These are phyloP conservation scores for Lomographa bimaculata DNA, from an alignment of 2,888 invertebrate genomes.

Conservation along the genomic window DNA sequence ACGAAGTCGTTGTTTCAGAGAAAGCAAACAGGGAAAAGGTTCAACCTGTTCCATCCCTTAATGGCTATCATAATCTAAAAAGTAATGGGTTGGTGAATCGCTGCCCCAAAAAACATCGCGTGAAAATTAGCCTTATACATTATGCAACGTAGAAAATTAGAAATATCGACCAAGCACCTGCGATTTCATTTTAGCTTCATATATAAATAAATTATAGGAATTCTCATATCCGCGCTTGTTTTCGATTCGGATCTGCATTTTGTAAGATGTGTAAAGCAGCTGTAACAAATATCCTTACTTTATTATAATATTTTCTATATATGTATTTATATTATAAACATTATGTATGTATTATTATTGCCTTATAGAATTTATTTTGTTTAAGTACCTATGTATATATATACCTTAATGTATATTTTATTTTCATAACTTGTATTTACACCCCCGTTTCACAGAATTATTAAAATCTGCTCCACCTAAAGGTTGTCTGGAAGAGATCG, in stretches of 20 bases:
- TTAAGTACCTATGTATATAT: too few relatives aligned
- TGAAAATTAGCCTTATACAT: slow-evolving; percentile 33
- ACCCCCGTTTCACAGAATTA: too few relatives aligned
- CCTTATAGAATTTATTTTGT: too few relatives aligned
- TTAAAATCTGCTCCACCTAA: too few relatives aligned
- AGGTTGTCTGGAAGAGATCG: too few relatives aligned
- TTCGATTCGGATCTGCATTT: not conserved
- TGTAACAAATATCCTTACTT: too few relatives aligned
- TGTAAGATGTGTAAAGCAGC: too few relatives aligned
- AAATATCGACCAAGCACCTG: slow-evolving; percentile 28
- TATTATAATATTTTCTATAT: too few relatives aligned
- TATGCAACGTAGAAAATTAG: slow-evolving; percentile 38
- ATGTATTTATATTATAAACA: too few relatives aligned
- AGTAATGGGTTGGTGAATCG: slow-evolving; percentile 19
- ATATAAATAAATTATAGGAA: slow-evolving; percentile 7
- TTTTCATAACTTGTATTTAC: too few relatives aligned
- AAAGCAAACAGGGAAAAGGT: slow-evolving; percentile 15
- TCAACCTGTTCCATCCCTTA: slow-evolving; percentile 10
- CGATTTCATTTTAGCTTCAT: slow-evolving; percentile 23
- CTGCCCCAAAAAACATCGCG: slow-evolving; percentile 26
- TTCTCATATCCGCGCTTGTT: not conserved
- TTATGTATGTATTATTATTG: too few relatives aligned
- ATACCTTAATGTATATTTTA: too few relatives aligned
- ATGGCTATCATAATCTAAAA: slow-evolving; percentile 20
- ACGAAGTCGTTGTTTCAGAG: slow-evolving; percentile 5